Conservation (phyloP, 2,113 vertebrate genomes). For the Hydrochoerus hydrochaeris region DNA sequence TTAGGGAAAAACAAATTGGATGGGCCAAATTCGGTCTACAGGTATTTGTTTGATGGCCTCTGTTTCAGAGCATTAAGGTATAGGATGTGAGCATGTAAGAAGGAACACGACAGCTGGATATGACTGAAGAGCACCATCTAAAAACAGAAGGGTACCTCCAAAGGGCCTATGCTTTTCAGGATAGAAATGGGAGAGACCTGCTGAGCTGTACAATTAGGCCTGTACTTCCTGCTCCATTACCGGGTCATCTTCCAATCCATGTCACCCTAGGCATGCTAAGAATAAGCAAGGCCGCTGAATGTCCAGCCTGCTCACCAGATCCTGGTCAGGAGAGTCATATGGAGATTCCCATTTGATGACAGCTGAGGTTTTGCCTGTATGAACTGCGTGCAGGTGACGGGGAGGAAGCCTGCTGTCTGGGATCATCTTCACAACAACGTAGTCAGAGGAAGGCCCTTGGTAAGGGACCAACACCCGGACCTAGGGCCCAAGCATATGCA, state of each 20-base stretch:
- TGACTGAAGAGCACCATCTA: accelerated
- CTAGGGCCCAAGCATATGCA: conserved; percentile 80
- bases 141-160: background rate
- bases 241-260: accelerated
- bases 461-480: conserved; percentile 93
- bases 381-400: conserved; percentile 93
- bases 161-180: background rate
- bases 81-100: background rate
- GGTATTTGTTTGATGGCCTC: background rate
- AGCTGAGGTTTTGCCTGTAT: conserved; percentile 89
- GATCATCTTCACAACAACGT: conserved; percentile 95
- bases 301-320: conserved; percentile 87
- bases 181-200: background rate
- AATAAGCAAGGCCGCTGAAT: accelerated
- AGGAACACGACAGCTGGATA: background rate
- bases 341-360: conserved; percentile 97
- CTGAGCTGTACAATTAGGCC: background rate
- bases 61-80: background rate
- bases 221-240: background rate
- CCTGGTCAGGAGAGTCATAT: conserved; percentile 91
- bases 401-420: conserved; percentile 96
- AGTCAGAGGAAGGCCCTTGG: conserved; percentile 94
- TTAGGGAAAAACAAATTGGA: background rate
- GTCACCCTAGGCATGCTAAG: background rate
- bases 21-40: background rate